Percentiles rank a stretch among this genome's conserved stretches.
Conservation (phyloP, 2,113 vertebrate genomes). For the Phycodurus eques region DNA sequence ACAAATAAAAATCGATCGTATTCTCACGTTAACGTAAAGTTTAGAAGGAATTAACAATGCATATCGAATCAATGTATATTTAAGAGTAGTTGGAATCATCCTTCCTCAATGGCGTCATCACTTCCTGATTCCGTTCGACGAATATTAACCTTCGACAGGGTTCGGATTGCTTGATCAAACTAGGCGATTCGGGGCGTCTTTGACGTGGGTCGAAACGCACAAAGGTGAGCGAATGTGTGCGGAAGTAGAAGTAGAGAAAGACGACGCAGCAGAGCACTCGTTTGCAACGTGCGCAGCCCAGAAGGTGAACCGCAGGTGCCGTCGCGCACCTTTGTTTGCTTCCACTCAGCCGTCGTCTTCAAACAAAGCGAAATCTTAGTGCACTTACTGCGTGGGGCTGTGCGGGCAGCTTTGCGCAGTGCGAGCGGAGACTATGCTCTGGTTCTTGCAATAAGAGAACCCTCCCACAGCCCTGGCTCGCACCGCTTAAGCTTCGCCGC, state of each 20-base stretch:
- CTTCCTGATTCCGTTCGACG: background rate
- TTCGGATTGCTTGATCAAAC: background rate
- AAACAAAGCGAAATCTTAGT: background rate
- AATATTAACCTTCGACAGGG: background rate
- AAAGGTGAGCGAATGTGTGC: background rate
- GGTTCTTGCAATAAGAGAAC: conserved; percentile 3
- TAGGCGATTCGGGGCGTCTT: background rate
- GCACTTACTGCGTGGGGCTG: background rate
- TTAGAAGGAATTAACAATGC: too few relatives aligned
- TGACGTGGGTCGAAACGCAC: background rate
- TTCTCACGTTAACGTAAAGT: too few relatives aligned
- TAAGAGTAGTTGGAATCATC: too few relatives aligned
- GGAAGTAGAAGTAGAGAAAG: background rate
- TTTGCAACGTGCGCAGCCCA: background rate
- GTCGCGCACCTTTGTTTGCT: background rate
- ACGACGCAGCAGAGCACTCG: background rate
- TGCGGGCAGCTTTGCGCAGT: background rate
- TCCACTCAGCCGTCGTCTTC: background rate
- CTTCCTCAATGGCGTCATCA: too few relatives aligned
- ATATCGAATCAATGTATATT: too few relatives aligned
- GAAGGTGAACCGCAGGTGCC: background rate
- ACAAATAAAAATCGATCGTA: too few relatives aligned
- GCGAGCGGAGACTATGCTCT: background rate
- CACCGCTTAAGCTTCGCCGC: background rate
- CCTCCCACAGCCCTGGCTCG: conserved; percentile 22